Evolutionary conservation across 35 echinoderm and acorn worm species (phyloP).

Genomic region (Ptychodera flava): DNA sequence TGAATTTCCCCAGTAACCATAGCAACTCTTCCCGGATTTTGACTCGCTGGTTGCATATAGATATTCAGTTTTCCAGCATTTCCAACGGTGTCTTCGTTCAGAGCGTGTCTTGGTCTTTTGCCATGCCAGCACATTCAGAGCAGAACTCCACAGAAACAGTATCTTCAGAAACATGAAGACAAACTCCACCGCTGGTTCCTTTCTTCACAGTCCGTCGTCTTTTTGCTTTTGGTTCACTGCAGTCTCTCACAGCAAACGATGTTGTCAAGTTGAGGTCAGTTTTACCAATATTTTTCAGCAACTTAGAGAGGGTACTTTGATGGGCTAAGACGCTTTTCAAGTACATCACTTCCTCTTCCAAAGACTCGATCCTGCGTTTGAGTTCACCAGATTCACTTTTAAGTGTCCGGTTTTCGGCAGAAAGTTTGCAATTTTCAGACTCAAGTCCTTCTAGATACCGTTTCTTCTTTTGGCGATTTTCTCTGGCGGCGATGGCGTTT

Average conservation of each 20-base stretch:
- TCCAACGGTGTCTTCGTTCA: too few species aligned
- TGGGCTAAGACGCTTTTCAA: slow-evolving; percentile 37
- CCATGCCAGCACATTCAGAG: slow-evolving; percentile 50
- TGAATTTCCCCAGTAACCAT: too few species aligned
- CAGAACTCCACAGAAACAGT: slow-evolving; percentile 47
- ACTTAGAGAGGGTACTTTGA: slow-evolving; percentile 40
- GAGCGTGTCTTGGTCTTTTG: too few species aligned
- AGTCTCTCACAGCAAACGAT: slow-evolving; percentile 3
- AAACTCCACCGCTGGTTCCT: slow-evolving; percentile 44
- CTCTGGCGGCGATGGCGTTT: slow-evolving; percentile 64
- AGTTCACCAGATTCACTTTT: slow-evolving; percentile 21
- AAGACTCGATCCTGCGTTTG: slow-evolving; percentile 10
- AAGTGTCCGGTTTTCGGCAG: slow-evolving; percentile 12
- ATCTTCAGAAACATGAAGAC: slow-evolving; percentile 49
- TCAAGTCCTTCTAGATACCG: slow-evolving; percentile 30
- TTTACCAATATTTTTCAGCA: slow-evolving; percentile 27
- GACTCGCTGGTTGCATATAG: too few species aligned
- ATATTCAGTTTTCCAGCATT: too few species aligned
- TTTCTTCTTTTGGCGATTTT: slow-evolving; percentile 66
- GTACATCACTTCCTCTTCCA: slow-evolving; percentile 29
- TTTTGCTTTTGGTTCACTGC: neutral
- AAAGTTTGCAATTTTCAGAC: slow-evolving; percentile 30
- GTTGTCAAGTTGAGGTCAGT: neutral
- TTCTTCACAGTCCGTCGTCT: neutral
- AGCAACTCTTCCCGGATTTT: too few species aligned